phyloP scores from a whole-genome alignment of 2,797 vertebrate genomes.

The Xiphorhynchus erythropygius region DNA sequence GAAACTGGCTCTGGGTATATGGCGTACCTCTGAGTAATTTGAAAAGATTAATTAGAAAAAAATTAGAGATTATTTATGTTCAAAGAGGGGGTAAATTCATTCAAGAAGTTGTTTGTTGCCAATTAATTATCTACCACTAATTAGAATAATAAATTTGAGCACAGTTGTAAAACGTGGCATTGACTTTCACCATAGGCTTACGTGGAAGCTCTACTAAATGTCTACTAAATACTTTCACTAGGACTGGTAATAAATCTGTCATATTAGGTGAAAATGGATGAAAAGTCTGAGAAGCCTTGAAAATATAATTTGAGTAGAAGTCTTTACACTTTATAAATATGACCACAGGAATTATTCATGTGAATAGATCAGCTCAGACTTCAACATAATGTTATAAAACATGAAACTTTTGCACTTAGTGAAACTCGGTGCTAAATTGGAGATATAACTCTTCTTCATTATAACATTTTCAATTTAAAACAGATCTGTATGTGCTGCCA shows the following conservation, averaged over 20 bases:
- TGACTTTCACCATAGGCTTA: not conserved
- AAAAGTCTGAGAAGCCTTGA: slow-evolving; percentile 2
- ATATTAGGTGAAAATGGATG: slow-evolving; percentile 6
- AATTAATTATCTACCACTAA: slow-evolving; percentile 48
- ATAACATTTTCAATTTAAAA: slow-evolving; percentile 7
- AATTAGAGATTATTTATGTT: slow-evolving; percentile 34
- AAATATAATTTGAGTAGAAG: slow-evolving; percentile 10
- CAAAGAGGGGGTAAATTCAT: not conserved
- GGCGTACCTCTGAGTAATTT: slow-evolving; percentile 1
- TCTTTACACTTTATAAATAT: slow-evolving; percentile 21
- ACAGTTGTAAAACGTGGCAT: not conserved
- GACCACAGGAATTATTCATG: not conserved
- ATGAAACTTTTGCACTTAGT: slow-evolving; percentile 11
- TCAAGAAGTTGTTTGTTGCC: slow-evolving; percentile 59
- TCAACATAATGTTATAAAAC: not conserved
- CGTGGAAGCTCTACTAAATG: not conserved
- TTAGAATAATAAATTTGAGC: slow-evolving; percentile 52
- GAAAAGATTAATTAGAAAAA: slow-evolving; percentile 20
- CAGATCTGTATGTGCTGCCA: not conserved
- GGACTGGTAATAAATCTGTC: slow-evolving; percentile 14
- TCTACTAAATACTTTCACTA: not conserved
- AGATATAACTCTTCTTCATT: slow-evolving; percentile 16
- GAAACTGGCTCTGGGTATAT: not conserved
- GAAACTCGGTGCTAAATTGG: slow-evolving; percentile 3
- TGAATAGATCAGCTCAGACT: slow-evolving; percentile 3